Conservation (phyloP, 2,888 invertebrate genomes). For the Drosophila infuscata region DNA sequence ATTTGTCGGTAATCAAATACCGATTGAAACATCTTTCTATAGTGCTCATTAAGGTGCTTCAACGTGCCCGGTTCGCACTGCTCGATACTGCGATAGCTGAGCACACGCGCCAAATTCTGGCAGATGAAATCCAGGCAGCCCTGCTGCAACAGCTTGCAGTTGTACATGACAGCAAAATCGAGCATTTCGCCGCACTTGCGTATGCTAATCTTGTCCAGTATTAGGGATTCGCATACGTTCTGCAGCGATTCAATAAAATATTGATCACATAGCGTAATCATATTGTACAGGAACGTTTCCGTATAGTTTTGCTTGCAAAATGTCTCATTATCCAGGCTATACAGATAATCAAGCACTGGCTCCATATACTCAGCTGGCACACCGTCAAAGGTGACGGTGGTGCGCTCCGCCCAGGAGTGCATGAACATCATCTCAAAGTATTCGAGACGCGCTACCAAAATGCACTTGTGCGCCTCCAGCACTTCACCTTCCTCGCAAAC, state of each 20-base stretch:
- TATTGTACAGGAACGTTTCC: slow-evolving; percentile 89
- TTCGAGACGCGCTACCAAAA: slow-evolving; percentile 92
- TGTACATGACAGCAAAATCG: slow-evolving; percentile 91
- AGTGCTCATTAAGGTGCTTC: slow-evolving; percentile 89
- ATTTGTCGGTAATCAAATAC: slow-evolving; percentile 88
- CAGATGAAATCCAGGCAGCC: slow-evolving; percentile 92
- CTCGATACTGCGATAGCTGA: slow-evolving; percentile 90
- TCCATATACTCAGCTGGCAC: slow-evolving; percentile 85
- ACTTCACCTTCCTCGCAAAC: slow-evolving; percentile 85
- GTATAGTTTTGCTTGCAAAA: slow-evolving; percentile 88
- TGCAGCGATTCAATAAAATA: slow-evolving; percentile 90
- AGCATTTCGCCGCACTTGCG: slow-evolving; percentile 92
- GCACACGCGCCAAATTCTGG: slow-evolving; percentile 89
- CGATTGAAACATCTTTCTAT: slow-evolving; percentile 87
- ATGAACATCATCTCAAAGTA: slow-evolving; percentile 94
- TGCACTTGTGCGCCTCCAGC: slow-evolving; percentile 91
- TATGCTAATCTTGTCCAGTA: slow-evolving; percentile 89
- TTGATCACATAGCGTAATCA: slow-evolving; percentile 92
- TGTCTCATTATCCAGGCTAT: slow-evolving; percentile 89
- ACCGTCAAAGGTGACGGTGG: slow-evolving; percentile 78
- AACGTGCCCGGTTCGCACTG: slow-evolving; percentile 87
- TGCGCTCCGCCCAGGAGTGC: slow-evolving; percentile 88
- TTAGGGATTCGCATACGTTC: slow-evolving; percentile 89
- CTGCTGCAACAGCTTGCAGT: slow-evolving; percentile 89
- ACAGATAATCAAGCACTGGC: slow-evolving; percentile 91